Percentiles rank a stretch among this genome's conserved stretches.
Evolutionary conservation across 2,888 invertebrate genomes (phyloP).

Genomic region (Oxyteleia sp.): DNA sequence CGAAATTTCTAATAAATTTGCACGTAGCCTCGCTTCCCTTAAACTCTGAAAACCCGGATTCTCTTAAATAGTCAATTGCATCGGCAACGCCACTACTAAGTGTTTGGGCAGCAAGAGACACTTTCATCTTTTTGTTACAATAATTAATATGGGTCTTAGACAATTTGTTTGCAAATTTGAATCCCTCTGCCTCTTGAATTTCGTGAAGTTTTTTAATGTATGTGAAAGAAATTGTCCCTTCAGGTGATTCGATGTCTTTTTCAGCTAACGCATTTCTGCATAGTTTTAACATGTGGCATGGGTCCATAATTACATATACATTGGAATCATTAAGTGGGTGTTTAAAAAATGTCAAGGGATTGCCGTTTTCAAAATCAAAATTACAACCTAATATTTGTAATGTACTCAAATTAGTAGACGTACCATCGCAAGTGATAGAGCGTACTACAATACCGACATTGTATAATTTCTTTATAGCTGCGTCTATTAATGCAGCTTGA

Average conservation of each 20-base stretch:
- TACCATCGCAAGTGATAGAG: too few relatives aligned
- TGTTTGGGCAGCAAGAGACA: slow-evolving; percentile 74
- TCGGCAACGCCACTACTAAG: slow-evolving; percentile 75
- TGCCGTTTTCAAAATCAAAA: neutral
- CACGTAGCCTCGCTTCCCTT: slow-evolving; percentile 68
- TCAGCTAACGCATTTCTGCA: slow-evolving; percentile 23
- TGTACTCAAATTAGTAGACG: too few relatives aligned
- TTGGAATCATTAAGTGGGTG: neutral
- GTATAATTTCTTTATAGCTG: too few relatives aligned
- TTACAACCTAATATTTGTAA: too few relatives aligned
- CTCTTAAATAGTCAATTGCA: slow-evolving; percentile 62
- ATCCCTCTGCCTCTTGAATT: slow-evolving; percentile 31
- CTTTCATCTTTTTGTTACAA: slow-evolving; percentile 62
- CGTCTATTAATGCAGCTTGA: neutral
- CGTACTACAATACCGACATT: too few relatives aligned
- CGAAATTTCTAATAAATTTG: slow-evolving; percentile 68
- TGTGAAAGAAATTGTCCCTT: slow-evolving; percentile 6
- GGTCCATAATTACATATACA: slow-evolving; percentile 27
- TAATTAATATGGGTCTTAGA: slow-evolving; percentile 40
- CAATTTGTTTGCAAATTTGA: slow-evolving; percentile 52
- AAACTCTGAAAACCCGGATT: slow-evolving; percentile 53
- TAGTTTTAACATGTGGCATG: slow-evolving; percentile 43
- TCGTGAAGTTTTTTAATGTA: slow-evolving; percentile 10
- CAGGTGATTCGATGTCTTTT: neutral
- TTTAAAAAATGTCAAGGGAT: slow-evolving; percentile 3